Base-by-base conservation (phyloP, 2,797 vertebrate genomes). In the Todus mexicanus region DNA sequence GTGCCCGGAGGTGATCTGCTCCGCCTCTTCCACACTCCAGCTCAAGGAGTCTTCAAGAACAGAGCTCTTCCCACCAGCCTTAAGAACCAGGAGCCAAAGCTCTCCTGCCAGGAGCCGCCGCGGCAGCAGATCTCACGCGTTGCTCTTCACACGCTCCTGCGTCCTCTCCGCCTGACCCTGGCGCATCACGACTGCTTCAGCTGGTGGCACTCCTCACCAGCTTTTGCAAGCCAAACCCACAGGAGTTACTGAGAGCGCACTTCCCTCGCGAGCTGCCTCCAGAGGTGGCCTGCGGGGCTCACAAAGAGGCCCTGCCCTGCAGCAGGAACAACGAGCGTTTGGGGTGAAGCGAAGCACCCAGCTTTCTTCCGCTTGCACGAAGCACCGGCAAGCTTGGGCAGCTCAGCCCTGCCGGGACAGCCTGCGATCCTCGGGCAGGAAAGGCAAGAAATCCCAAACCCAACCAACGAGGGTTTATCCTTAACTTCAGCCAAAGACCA, bases 151-250 rank as follows among this genome's bases (percentile, higher is more conserved):
- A 0, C 5, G 0, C 9, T 10, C 33, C 38, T 13, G 0, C 26
- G 35, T 6, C n/a, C 54, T 50, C 75, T 29, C 27, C 53, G 27
- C 10, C 53, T 5, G 47, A 59, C 12, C 59, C 71, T 29, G 1
- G 4, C 15, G 27, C 35, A n/a, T 0, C 3, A 29, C 2, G 1
- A 40, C 0, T 0, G 1, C 60, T 48, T 29, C 45, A 35, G 56
- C 38, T 29, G 57, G 25, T 8, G 4, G 17, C n/a, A 26, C 53
- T 69, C 20, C 4, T 18, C 47, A 40, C 0, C 2, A 2, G 13
- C 50, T 47, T 50, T 18, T 27, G 48, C 4, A 26, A 18, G 20
- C 48, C 82, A 64, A n/a, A 56, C 8, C 59, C 48, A 20, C 63
- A 42, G 23, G 3, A 68, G 37, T 12, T 23, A 15, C 31, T 11